Conservation (phyloP, 2,888 invertebrate species). For the Halocaridina rubra region DNA sequence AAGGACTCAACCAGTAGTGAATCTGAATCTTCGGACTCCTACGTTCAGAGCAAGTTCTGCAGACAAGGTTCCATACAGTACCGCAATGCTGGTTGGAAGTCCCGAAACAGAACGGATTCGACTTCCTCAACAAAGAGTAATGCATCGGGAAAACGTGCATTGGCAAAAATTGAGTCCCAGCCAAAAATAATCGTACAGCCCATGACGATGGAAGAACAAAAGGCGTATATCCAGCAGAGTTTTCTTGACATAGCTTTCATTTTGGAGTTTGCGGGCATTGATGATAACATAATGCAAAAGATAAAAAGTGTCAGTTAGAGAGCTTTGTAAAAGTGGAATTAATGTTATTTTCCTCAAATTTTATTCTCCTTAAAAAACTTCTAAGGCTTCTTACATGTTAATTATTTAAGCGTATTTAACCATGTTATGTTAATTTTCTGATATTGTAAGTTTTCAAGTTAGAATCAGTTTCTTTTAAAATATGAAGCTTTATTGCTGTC, state of each 20-base stretch:
- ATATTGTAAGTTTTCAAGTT: no score
- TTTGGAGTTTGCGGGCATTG: conserved; percentile 9
- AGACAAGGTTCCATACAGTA: conserved; percentile 46
- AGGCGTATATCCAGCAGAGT: conserved; percentile 28
- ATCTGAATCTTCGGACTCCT: conserved; percentile 10
- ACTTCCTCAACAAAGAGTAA: conserved; percentile 24
- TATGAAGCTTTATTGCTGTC: no score
- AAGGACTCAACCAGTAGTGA: neutral
- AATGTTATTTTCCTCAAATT: no score
- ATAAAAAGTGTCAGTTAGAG: neutral
- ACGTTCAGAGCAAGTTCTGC: conserved; percentile 34
- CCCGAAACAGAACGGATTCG: conserved; percentile 1
- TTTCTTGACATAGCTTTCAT: conserved; percentile 34
- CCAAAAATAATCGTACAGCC: neutral
- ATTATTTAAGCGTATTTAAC: no score
- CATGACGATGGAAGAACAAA: conserved; percentile 19
- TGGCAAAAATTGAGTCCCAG: neutral
- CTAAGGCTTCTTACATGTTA: no score
- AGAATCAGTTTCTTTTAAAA: no score
- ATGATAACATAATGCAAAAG: conserved; percentile 19
- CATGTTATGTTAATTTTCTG: no score
- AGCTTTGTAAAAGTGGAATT: no score
- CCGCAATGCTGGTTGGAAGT: conserved; percentile 55
- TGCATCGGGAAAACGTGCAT: neutral
- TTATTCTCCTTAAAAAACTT: no score